Base-by-base conservation (phyloP, 2,888 invertebrate species). In the Phasia obesa region DNA sequence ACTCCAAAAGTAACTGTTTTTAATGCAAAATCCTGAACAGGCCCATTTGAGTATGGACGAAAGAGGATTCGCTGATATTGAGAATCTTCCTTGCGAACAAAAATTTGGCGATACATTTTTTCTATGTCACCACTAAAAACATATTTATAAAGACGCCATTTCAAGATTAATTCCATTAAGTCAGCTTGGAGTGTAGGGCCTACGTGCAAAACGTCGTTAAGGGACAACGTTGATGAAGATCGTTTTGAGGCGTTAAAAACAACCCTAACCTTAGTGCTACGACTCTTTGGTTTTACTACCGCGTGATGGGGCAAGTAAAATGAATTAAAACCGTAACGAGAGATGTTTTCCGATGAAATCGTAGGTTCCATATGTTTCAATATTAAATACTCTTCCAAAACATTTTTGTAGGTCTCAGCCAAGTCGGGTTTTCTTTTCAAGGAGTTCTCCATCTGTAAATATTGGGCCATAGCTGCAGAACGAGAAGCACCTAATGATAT, bases 301-400 rank as follows among this genome's bases (percentile, higher is more conserved):
- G 35, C 49, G 13, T 49, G 21, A 4, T 49, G 49, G 17, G 49
- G 49, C 1, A 21, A 19, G 9, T 49, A 49, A 49, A 49, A 21
- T 0, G 49, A 21, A 11, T 13, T 1, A 23, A 9, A 49, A 3
- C 31, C 57, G 17, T 17, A 13, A 17, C 11, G 9, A 31, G 57
- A 31, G 11, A 49, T 9, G 2, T 49, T n/a, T 23, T 69, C 25
- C 7, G 4, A 9, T 4, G 51, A 35, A 2, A 15, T 17, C 3
- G 51, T 23, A 0, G 21, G 67, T 17, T 38, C 23, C 53, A 67
- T 55, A 17, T 55, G 55, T n/a, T 27, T 13, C 25, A 69, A 25
- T 2, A 27, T 11, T 7, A 69, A 2, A 25, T 67, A 70, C 27
- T 60, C 49, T 15, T 59, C 9, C 11, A 71, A 35, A 13, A 71